phyloP scores from a whole-genome alignment of 1,140 invertebrate genomes.

The Galleria mellonella region DNA sequence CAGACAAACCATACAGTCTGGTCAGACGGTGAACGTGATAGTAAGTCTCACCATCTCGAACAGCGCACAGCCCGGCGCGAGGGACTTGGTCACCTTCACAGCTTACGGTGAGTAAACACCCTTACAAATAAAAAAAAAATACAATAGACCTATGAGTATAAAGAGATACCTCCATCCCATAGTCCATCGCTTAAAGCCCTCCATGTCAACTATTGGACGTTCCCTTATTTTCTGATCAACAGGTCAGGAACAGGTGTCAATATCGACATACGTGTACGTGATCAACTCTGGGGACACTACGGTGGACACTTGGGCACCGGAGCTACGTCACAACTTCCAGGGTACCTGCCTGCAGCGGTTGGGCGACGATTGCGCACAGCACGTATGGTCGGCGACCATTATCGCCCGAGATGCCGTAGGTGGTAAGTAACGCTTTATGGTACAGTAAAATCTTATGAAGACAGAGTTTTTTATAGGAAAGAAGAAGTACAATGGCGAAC shows the following conservation, averaged over 20 bases:
- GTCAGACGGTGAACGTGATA: conserved; percentile 71
- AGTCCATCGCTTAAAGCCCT: too few species aligned
- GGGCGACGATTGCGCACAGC: conserved; percentile 69
- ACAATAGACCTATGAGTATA: too few species aligned
- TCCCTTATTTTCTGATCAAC: not conserved
- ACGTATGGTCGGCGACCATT: conserved; percentile 78
- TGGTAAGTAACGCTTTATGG: conserved; percentile 45
- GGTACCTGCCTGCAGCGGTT: conserved; percentile 71
- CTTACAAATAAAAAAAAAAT: not conserved
- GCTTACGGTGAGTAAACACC: conserved; percentile 50
- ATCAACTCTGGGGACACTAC: conserved; percentile 42
- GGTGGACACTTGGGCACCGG: conserved; percentile 60
- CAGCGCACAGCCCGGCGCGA: conserved; percentile 61
- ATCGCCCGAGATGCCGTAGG: conserved; percentile 74
- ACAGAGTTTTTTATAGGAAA: too few species aligned
- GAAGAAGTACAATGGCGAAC: too few species aligned
- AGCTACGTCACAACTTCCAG: conserved; percentile 71
- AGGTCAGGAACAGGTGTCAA: conserved; percentile 58
- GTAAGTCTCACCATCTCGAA: conserved; percentile 73
- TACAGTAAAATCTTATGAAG: too few species aligned
- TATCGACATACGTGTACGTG: conserved; percentile 69
- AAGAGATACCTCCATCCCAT: too few species aligned
- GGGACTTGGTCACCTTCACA: conserved; percentile 76
- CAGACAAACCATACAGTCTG: conserved; percentile 68
- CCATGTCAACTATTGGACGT: not conserved